Conservation (phyloP, 2,797 vertebrate genomes). For the Neosilurus mollespiculum region DNA sequence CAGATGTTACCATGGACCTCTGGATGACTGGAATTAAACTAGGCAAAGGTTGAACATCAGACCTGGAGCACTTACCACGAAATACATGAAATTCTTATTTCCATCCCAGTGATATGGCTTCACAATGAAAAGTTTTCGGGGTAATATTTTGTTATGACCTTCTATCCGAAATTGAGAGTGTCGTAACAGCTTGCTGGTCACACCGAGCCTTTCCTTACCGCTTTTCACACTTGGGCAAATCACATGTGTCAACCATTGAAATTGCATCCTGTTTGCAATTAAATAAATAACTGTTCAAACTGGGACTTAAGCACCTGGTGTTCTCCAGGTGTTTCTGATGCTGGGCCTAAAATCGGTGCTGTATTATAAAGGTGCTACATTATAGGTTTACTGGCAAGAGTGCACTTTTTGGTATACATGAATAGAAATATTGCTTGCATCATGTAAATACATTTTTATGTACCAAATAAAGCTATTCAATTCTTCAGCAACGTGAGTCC, state of each 20-base stretch:
- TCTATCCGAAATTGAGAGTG: neutral
- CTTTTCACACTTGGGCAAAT: neutral
- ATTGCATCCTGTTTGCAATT: neutral
- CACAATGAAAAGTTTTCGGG: neutral
- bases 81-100: neutral
- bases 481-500: constrained; percentile 28
- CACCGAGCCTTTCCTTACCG: neutral
- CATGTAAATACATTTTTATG: constrained; percentile 45
- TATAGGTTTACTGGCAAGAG: constrained; percentile 31
- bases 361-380: constrained; percentile 45
- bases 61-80: neutral
- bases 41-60: neutral
- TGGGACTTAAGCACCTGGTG: neutral
- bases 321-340: constrained; percentile 20
- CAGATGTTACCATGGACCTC: constrained; percentile 8
- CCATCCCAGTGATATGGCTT: neutral
- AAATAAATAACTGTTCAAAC: neutral
- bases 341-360: constrained; percentile 27
- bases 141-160: neutral
- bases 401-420: constrained; percentile 45
- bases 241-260: neutral
- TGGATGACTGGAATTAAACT: neutral
- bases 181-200: neutral
- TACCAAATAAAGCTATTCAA: constrained; percentile 44
- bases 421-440: constrained; percentile 42